Percentiles rank a stretch among this genome's conserved stretches.
Evolutionary conservation across 2,888 invertebrate genomes (phyloP).

Genomic region (Amiota mariae): DNA sequence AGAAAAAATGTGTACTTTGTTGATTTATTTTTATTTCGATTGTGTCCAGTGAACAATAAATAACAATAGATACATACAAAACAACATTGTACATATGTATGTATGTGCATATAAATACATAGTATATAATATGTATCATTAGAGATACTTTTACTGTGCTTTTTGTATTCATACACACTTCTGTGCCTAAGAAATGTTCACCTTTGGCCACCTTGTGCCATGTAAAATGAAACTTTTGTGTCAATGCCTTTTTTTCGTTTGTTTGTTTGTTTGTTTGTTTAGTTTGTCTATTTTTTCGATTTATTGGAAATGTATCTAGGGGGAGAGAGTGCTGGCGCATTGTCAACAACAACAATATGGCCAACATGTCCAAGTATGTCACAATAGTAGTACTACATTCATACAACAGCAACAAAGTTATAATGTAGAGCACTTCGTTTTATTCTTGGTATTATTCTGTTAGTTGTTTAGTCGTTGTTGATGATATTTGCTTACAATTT

Average conservation of each 20-base stretch:
- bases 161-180: neutral
- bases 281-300: slow-evolving; percentile 26
- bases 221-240: slow-evolving; percentile 63
- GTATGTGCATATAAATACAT: too few relatives aligned
- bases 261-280: slow-evolving; percentile 27
- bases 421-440: too few relatives aligned
- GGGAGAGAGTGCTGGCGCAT: neutral
- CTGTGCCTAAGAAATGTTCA: slow-evolving; percentile 35
- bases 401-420: too few relatives aligned
- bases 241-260: slow-evolving; percentile 56
- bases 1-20: neutral
- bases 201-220: slow-evolving; percentile 49
- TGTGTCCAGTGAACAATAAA: too few relatives aligned
- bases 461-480: slow-evolving; percentile 19
- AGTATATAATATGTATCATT: too few relatives aligned
- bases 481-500: neutral
- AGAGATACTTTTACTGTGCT: neutral
- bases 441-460: neutral
- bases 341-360: too few relatives aligned
- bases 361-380: too few relatives aligned
- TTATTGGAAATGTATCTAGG: slow-evolving; percentile 44
- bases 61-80: too few relatives aligned
- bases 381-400: too few relatives aligned
- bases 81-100: too few relatives aligned
- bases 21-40: neutral